These are phyloP conservation scores for Distichodus sexfasciatus DNA, from an alignment of 2,797 vertebrate species.

Conservation along the genomic window DNA sequence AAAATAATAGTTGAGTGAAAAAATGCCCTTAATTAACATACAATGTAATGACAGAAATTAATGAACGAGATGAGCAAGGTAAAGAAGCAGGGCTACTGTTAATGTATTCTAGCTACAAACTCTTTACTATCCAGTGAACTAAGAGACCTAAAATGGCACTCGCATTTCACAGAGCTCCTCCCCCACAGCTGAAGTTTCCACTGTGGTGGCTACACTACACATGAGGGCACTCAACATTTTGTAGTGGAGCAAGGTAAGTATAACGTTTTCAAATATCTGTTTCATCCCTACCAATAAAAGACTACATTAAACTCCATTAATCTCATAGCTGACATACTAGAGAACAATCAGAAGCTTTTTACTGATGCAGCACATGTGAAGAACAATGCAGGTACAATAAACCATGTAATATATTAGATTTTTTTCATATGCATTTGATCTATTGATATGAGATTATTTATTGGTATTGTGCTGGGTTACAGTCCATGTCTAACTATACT, in stretches of 20 bases:
- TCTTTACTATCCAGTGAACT: constrained; percentile 4
- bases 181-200: not conserved
- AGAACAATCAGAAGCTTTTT: too few relatives aligned
- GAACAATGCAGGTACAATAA: too few relatives aligned
- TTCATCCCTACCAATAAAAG: too few relatives aligned
- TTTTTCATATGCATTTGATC: too few relatives aligned
- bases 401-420: too few relatives aligned
- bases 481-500: too few relatives aligned
- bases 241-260: too few relatives aligned
- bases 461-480: not conserved
- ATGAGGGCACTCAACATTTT: too few relatives aligned
- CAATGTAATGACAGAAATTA: constrained; percentile 7
- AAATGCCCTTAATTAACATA: not conserved
- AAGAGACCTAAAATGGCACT: constrained; percentile 38
- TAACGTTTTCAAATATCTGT: too few relatives aligned
- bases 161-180: constrained; percentile 19
- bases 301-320: too few relatives aligned
- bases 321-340: too few relatives aligned
- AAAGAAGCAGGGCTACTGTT: not conserved
- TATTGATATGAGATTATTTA: not conserved
- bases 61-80: not conserved
- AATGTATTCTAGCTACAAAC: constrained; percentile 2
- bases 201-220: not conserved
- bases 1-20: not conserved
- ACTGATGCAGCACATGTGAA: too few relatives aligned